Percentiles rank a stretch among this genome's conserved stretches.
Conservation (phyloP, 2,797 vertebrate species). For the Cyclura pinguis region DNA sequence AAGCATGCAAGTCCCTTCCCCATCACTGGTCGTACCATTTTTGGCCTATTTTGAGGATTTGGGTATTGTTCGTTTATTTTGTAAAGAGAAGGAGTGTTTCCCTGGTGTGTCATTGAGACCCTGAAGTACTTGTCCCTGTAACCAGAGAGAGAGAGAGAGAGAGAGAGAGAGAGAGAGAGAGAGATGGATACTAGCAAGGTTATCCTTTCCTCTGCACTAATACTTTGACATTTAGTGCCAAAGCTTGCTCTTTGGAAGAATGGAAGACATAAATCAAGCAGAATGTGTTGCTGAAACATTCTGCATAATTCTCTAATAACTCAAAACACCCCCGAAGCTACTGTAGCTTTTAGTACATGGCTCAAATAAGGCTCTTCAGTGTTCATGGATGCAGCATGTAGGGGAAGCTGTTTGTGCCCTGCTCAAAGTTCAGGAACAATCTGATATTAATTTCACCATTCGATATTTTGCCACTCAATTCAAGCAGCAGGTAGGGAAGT, state of each 20-base stretch:
- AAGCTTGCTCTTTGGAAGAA: not conserved
- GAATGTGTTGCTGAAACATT: not conserved
- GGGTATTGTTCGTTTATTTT: not conserved
- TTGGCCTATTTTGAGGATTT: not conserved
- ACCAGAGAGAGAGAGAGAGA: not conserved
- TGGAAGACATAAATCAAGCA: not conserved
- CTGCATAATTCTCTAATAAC: not conserved
- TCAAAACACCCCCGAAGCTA: not conserved
- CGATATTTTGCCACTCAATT: not conserved
- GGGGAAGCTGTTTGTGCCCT: not conserved
- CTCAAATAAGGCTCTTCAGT: not conserved
- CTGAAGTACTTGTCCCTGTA: not conserved
- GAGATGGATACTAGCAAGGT: not conserved
- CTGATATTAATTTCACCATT: not conserved
- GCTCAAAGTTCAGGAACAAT: conserved; percentile 2
- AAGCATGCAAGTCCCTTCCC: not conserved
- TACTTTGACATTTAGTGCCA: not conserved
- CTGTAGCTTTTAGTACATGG: not conserved
- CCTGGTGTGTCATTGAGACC: not conserved
- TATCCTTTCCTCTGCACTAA: not conserved
- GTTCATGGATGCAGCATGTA: not conserved
- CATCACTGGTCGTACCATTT: not conserved
- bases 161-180: not conserved
- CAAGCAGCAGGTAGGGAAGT: not conserved
- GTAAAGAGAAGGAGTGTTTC: not conserved